phyloP scores from a whole-genome alignment of 2,888 invertebrate genomes.

The Tenodera sinensis region DNA sequence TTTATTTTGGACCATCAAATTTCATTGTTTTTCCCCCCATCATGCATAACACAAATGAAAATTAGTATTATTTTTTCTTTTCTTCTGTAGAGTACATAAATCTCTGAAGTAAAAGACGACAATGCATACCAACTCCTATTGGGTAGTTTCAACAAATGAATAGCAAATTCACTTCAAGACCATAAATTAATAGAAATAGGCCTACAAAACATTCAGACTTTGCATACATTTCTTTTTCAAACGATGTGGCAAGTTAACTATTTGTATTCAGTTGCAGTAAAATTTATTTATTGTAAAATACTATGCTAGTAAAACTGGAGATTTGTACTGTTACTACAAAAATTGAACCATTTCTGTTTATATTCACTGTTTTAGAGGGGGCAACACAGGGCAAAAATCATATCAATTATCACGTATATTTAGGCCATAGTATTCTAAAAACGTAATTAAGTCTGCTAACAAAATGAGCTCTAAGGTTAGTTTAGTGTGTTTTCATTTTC shows the following conservation, averaged over 20 bases:
- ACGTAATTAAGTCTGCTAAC: neutral
- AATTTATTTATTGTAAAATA: neutral
- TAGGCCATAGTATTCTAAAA: neutral
- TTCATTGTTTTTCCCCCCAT: neutral
- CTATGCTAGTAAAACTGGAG: neutral
- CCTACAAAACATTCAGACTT: neutral
- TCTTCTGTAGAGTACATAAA: neutral
- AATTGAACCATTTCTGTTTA: too few relatives aligned
- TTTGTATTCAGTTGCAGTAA: neutral
- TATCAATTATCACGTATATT: neutral
- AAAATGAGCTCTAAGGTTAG: neutral
- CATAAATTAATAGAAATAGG: neutral
- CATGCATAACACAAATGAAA: neutral
- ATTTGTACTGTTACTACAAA: too few relatives aligned
- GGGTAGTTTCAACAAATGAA: neutral
- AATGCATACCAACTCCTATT: neutral
- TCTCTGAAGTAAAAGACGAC: neutral
- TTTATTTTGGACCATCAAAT: neutral
- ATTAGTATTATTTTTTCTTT: neutral
- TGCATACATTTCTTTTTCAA: neutral
- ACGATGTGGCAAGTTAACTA: neutral
- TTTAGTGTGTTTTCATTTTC: neutral
- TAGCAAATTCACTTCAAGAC: neutral
- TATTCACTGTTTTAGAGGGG: too few relatives aligned
- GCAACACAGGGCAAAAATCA: too few relatives aligned